These are phyloP conservation scores for Drosophila formosana DNA, from an alignment of 2,888 invertebrate species.

Conservation along the genomic window DNA sequence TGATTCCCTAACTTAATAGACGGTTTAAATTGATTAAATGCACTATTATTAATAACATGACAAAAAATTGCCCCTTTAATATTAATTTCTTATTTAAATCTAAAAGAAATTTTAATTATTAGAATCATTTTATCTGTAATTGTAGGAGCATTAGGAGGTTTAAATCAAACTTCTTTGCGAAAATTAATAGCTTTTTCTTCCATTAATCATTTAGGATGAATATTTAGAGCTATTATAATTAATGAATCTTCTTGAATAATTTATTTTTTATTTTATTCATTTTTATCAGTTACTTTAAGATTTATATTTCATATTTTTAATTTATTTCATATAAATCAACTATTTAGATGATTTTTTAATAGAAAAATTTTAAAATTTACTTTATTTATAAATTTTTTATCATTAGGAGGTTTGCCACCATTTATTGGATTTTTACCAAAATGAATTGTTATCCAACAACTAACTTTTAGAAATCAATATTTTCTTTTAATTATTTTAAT, in stretches of 20 bases:
- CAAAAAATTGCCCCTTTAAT: conserved; percentile 87
- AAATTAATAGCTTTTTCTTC: conserved; percentile 88
- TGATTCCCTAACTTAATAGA: conserved; percentile 88
- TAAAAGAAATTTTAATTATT: conserved; percentile 85
- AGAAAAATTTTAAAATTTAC: conserved; percentile 85
- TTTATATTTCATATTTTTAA: conserved; percentile 86
- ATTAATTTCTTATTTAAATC: conserved; percentile 86
- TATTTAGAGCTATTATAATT: conserved; percentile 85
- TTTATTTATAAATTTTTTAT: conserved; percentile 86
- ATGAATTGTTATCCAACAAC: conserved; percentile 87
- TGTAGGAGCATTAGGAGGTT: conserved; percentile 86
- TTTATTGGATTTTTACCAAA: conserved; percentile 88
- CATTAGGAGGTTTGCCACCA: conserved; percentile 87
- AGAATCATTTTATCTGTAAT: conserved; percentile 86
- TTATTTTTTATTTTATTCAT: conserved; percentile 86
- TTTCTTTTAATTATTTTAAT: conserved; percentile 85
- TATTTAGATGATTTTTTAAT: conserved; percentile 80
- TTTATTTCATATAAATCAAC: conserved; percentile 86
- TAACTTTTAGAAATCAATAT: conserved; percentile 85
- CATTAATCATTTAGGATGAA: conserved; percentile 88
- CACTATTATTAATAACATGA: conserved; percentile 81
- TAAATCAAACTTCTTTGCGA: conserved; percentile 87
- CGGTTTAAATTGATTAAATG: conserved; percentile 87
- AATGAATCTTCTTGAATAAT: conserved; percentile 86
- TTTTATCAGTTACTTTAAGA: conserved; percentile 86